These are phyloP conservation scores for Antheraea mylitta DNA, from an alignment of 1,140 invertebrate species.

Conservation along the genomic window DNA sequence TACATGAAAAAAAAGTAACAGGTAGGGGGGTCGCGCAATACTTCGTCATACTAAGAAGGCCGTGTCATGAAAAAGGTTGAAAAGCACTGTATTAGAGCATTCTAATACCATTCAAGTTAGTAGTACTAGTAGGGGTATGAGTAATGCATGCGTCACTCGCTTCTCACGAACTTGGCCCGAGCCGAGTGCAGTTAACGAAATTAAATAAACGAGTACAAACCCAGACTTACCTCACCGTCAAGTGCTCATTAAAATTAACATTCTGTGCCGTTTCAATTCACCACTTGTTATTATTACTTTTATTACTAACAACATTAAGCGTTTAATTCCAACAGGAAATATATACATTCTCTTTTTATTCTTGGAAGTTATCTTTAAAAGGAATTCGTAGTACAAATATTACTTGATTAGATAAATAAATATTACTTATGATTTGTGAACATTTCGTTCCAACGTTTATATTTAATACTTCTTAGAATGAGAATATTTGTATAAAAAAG, in stretches of 20 bases:
- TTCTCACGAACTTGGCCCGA: conserved; percentile 36
- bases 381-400: neutral
- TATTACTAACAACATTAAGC: neutral
- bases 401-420: neutral
- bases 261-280: neutral
- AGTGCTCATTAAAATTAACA: conserved; percentile 10
- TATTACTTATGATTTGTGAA: neutral
- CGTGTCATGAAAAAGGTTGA: no score
- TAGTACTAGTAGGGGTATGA: conserved; percentile 18
- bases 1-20: no score
- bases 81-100: no score
- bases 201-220: conserved; percentile 20
- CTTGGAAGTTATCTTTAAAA: neutral
- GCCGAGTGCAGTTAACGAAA: conserved; percentile 20
- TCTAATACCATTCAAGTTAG: conserved; percentile 4
- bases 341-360: neutral
- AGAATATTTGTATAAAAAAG: no score
- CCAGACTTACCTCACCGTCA: conserved; percentile 8
- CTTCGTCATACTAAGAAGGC: no score
- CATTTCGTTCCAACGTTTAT: no score
- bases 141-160: conserved; percentile 42
- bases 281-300: neutral
- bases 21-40: no score
- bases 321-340: no score
- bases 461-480: neutral